These are phyloP conservation scores for Pteromalus puparum DNA, from an alignment of 1,140 invertebrate species.

Conservation along the genomic window DNA sequence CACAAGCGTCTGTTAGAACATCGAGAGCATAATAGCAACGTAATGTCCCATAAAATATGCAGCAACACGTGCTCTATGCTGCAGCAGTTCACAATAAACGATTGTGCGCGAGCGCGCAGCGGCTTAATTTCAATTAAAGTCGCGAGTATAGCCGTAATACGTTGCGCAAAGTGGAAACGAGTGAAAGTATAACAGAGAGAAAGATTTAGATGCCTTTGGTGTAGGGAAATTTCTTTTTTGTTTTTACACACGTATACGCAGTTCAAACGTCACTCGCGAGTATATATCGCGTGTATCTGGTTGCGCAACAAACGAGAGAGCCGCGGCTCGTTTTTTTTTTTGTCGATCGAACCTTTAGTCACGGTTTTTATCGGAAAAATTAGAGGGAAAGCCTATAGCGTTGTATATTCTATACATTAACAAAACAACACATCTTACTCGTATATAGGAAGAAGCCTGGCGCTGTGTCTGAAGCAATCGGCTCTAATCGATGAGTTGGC, in stretches of 20 bases:
- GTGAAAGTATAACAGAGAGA: conserved; percentile 46
- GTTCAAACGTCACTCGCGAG: too few relatives aligned
- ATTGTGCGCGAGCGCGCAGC: too few relatives aligned
- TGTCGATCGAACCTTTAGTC: too few relatives aligned
- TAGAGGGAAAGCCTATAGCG: not conserved
- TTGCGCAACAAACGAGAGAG: not conserved
- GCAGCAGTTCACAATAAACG: conserved; percentile 25
- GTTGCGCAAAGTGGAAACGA: conserved; percentile 48
- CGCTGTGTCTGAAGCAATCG: conserved; percentile 78
- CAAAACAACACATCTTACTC: not conserved
- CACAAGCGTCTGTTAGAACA: conserved; percentile 19
- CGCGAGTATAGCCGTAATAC: conserved; percentile 37
- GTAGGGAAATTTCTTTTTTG: conserved; percentile 29
- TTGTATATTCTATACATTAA: not conserved
- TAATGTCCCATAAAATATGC: conserved; percentile 29
- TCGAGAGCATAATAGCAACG: conserved; percentile 37
- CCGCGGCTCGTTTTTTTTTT: not conserved
- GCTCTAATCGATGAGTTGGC: conserved; percentile 79
- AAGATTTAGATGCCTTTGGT: conserved; percentile 34
- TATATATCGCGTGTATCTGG: too few relatives aligned
- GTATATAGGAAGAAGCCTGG: conserved; percentile 65
- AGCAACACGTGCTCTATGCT: not conserved
- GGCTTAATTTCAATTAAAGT: conserved; percentile 49
- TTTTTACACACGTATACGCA: not conserved
- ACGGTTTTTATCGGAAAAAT: too few relatives aligned